Evolutionary conservation across 2,113 vertebrate genomes (phyloP), one percentile per base, ranked within the genome.

Genomic region (Saiga tatarica): DNA sequence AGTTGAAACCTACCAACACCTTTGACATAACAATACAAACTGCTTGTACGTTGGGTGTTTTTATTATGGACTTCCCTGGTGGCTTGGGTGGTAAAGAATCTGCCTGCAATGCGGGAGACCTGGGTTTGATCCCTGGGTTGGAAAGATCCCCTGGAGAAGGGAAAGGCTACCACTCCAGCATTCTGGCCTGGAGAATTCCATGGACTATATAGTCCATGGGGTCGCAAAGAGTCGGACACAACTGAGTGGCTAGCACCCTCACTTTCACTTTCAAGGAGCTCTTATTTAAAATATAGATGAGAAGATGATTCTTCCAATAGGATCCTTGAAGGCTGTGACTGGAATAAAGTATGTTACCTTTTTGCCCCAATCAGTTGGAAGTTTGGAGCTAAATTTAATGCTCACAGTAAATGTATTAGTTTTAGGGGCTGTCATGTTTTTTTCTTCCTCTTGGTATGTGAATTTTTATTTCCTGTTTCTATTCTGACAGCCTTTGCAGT

Each of bases 401-500:
- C 25, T 79, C 57, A 53, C 6, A 55, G 79, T 45, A 60, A 84
- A 36, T 33, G 45, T 28, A 59, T 85, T 91, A 3, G 8, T 86
- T 62, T 74, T 59, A 89, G 60, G 25, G 42, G n/a, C 21, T 23
- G 39, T 86, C 36, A 19, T 36, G 8, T 45, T 96, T 87, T 87
- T 94, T 81, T 30, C 79, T 52, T 76, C 42, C 42, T 89, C 52
- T 81, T 89, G 42, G 33, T 26, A 19, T 28, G 11, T 76, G 30
- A 45, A 67, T 59, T 95, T 96, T 86, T 92, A 33, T 92, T 98
- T 96, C 39, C 87, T 87, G n/a, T 94, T 91, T 96, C 52, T 87
- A 74, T 67, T 50, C 91, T 36, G 15, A 94, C 55, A 93, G 86
- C 36, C 45, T 89, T 93, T 86, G 84, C 64, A 71, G 36, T 74